Conservation (phyloP, 2,113 vertebrate species). For the Oostethus manadensis region DNA sequence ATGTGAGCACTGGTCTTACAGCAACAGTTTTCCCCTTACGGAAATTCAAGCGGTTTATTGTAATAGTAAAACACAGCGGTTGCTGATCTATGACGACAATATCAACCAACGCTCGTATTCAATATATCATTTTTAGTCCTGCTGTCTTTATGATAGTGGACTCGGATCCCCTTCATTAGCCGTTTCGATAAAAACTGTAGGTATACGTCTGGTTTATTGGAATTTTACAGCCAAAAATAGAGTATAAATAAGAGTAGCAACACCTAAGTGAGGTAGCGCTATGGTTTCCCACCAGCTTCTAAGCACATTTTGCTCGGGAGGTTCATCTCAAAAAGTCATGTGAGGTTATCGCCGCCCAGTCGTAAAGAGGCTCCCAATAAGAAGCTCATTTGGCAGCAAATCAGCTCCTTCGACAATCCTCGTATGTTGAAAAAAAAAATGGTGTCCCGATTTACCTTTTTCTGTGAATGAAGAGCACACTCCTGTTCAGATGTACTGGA, state of each 20-base stretch:
- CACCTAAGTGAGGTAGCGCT: not conserved
- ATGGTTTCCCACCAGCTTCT: slow-evolving; percentile 21
- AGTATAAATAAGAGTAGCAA: not conserved
- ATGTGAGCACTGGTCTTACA: no score
- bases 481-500: slow-evolving; percentile 24
- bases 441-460: slow-evolving; percentile 8
- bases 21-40: no score
- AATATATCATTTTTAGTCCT: not conserved
- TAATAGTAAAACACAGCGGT: no score
- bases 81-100: no score
- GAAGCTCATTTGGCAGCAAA: slow-evolving; percentile 40
- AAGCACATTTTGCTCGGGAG: slow-evolving; percentile 27
- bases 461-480: slow-evolving; percentile 31
- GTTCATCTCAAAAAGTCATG: slow-evolving; percentile 47
- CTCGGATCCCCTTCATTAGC: not conserved
- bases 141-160: not conserved
- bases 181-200: not conserved
- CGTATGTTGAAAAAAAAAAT: slow-evolving; percentile 11
- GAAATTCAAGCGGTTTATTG: no score
- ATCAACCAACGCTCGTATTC: no score
- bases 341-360: slow-evolving; percentile 56
- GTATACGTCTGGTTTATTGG: not conserved
- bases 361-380: slow-evolving; percentile 58
- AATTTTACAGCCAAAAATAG: not conserved
- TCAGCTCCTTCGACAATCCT: slow-evolving; percentile 34